Percentiles rank a stretch among this genome's conserved stretches.
phyloP scores from a whole-genome alignment of 2,888 invertebrate species.

The Arctia plantaginis region DNA sequence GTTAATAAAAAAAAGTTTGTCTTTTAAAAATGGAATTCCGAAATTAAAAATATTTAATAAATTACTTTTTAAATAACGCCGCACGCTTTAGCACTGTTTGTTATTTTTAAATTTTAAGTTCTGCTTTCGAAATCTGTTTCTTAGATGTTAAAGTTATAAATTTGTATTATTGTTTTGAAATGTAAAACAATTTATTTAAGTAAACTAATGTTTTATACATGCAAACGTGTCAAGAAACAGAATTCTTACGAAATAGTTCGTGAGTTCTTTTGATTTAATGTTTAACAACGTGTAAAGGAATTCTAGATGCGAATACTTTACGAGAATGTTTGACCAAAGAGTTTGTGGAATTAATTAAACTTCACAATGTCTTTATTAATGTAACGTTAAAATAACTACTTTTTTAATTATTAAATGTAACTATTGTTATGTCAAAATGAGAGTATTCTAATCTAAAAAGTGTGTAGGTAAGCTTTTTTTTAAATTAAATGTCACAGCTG shows the following conservation, averaged over 20 bases:
- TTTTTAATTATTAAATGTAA: background rate
- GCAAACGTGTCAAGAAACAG: constrained; percentile 13
- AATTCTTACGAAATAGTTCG: constrained; percentile 10
- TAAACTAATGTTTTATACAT: background rate
- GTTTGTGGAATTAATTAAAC: background rate
- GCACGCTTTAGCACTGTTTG: constrained; percentile 50
- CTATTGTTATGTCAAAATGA: background rate
- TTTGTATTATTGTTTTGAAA: background rate
- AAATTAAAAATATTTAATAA: constrained; percentile 35
- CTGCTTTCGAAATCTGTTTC: constrained; percentile 20
- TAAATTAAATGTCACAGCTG: constrained; percentile 16
- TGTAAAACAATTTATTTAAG: background rate
- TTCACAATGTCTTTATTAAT: background rate
- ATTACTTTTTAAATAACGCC: constrained; percentile 32
- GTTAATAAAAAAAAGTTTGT: constrained; percentile 49
- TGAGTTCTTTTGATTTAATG: constrained; percentile 10
- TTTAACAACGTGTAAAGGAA: constrained; percentile 13
- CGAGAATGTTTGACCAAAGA: background rate
- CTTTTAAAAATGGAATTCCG: constrained; percentile 47
- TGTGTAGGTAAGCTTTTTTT: constrained; percentile 8
- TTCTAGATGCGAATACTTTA: constrained; percentile 19
- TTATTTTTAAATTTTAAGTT: constrained; percentile 13
- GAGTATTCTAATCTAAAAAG: constrained; percentile 16
- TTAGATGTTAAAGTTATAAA: background rate
- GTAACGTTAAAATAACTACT: background rate